These are phyloP conservation scores for Sarcoramphus papa DNA, from an alignment of 2,797 vertebrate species.

Conservation along the genomic window DNA sequence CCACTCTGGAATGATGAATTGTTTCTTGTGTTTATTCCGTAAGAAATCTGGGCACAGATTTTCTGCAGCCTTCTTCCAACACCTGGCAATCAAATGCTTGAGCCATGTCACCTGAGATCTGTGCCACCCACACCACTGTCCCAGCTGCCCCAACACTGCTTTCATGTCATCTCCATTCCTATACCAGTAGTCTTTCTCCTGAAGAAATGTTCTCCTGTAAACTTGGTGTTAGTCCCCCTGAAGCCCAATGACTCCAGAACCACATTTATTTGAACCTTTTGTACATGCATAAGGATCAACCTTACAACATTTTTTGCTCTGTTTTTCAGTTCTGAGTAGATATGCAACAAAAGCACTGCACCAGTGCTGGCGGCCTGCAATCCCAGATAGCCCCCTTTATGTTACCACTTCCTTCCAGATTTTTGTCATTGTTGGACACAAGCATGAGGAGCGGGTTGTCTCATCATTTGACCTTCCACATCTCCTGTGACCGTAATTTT, in stretches of 20 bases:
- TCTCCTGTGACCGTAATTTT: conserved; percentile 4
- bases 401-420: conserved; percentile 21
- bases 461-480: neutral
- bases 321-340: neutral
- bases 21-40: neutral
- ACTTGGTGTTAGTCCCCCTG: neutral
- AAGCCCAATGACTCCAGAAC: neutral
- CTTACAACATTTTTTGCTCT: neutral
- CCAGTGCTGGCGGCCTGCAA: neutral
- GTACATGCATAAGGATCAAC: neutral
- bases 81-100: neutral
- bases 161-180: neutral
- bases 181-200: neutral
- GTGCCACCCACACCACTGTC: neutral
- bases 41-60: neutral
- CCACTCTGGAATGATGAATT: neutral
- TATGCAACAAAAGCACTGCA: neutral
- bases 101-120: neutral
- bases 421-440: conserved; percentile 1
- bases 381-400: neutral
- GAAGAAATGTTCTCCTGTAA: neutral
- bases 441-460: neutral
- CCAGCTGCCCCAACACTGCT: neutral
- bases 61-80: neutral
- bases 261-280: neutral